phyloP scores from a whole-genome alignment of 2,888 invertebrate genomes.

The Chloromyia formosa region DNA sequence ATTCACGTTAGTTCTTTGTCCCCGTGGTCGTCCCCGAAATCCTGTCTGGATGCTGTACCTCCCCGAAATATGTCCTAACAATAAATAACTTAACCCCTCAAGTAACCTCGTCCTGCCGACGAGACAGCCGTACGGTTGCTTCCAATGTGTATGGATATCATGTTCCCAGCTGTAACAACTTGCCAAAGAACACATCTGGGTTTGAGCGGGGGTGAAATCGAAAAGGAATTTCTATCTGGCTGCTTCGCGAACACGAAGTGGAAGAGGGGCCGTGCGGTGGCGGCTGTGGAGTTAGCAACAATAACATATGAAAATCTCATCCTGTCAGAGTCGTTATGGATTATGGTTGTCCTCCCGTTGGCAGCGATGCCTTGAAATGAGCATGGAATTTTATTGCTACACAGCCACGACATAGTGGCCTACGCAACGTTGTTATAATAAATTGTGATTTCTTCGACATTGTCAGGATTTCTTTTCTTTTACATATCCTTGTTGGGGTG shows the following conservation, averaged over 20 bases:
- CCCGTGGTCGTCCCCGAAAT: neutral
- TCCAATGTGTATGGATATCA: constrained; percentile 1
- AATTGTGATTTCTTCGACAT: constrained; percentile 39
- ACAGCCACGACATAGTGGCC: constrained; percentile 36
- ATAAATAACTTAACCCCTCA: constrained; percentile 36
- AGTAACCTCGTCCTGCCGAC: neutral
- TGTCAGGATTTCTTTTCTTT: constrained; percentile 33
- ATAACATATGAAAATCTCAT: constrained; percentile 42
- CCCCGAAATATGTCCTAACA: constrained; percentile 36
- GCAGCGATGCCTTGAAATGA: constrained; percentile 12
- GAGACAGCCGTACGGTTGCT: neutral
- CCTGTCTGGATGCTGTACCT: constrained; percentile 5
- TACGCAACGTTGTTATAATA: constrained; percentile 40
- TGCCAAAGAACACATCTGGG: too few relatives aligned
- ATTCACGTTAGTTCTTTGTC: constrained; percentile 21
- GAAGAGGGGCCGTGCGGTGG: too few relatives aligned
- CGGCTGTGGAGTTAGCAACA: constrained; percentile 10
- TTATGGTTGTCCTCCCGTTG: constrained; percentile 12
- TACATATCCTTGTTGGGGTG: constrained; percentile 15
- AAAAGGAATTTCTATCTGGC: too few relatives aligned
- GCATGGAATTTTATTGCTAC: constrained; percentile 37
- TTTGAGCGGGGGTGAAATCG: too few relatives aligned
- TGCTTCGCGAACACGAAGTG: too few relatives aligned
- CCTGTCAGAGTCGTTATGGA: constrained; percentile 34
- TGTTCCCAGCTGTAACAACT: too few relatives aligned